phyloP scores from a whole-genome alignment of 2,797 vertebrate genomes.

The Thaleichthys pacificus region DNA sequence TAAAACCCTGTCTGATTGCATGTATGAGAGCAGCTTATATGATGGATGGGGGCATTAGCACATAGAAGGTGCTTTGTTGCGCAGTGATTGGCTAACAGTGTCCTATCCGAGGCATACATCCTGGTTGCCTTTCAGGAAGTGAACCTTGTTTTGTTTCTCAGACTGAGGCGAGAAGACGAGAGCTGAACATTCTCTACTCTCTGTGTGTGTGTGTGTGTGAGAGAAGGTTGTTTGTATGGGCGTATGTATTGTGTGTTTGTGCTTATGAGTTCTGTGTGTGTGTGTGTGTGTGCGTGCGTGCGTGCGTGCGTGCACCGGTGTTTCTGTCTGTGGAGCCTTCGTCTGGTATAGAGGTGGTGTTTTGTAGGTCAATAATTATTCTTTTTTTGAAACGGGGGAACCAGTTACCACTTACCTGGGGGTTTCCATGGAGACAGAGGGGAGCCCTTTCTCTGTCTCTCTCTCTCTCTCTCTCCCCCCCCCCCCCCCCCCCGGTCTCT shows the following conservation, averaged over 20 bases:
- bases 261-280: neutral
- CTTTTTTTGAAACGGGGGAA: conserved; percentile 66
- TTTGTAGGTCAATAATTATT: conserved; percentile 64
- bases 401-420: conserved; percentile 72
- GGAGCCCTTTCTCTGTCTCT: conserved; percentile 58
- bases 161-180: neutral
- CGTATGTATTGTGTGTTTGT: neutral
- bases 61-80: conserved; percentile 15
- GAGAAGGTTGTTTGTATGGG: neutral
- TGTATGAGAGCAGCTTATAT: conserved; percentile 15
- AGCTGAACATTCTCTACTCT: neutral
- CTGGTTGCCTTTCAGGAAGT: no score
- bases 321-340: neutral
- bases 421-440: conserved; percentile 74
- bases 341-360: conserved; percentile 47
- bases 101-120: no score
- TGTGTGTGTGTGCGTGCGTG: neutral
- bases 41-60: conserved; percentile 44
- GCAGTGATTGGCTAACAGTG: neutral
- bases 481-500: conserved; percentile 32
- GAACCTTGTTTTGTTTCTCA: neutral
- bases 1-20: conserved; percentile 24
- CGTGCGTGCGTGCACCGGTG: neutral
- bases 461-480: conserved; percentile 20
- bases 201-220: neutral